Conservation (phyloP, 2,113 vertebrate species). For the Theropithecus gelada region DNA sequence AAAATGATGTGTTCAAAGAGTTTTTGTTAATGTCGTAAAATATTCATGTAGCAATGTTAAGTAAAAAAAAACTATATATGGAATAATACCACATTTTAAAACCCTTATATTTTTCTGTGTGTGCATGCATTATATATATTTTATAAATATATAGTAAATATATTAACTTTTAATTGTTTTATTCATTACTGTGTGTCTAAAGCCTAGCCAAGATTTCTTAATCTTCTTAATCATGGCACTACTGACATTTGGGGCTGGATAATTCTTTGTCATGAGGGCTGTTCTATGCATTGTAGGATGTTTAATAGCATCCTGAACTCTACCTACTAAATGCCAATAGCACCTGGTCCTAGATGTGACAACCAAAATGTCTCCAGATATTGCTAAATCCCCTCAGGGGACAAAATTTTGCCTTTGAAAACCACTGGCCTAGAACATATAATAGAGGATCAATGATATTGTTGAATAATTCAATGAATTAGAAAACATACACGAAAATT, state of each 20-base stretch:
- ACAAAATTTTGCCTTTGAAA: neutral
- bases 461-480: neutral
- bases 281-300: rapidly evolving
- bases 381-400: neutral
- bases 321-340: neutral
- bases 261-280: rapidly evolving
- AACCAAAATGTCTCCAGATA: neutral
- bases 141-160: neutral
- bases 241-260: rapidly evolving
- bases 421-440: neutral
- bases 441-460: neutral
- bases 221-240: neutral
- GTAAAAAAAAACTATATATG: neutral
- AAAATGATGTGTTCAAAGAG: neutral
- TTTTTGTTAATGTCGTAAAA: neutral
- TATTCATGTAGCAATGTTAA: neutral
- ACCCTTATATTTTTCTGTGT: neutral
- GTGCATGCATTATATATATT: neutral
- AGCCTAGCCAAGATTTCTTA: neutral
- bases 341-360: neutral
- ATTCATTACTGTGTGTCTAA: neutral
- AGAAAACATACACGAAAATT: neutral
- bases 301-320: neutral
- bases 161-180: neutral
- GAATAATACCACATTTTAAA: neutral